A percentile compares a stretch with the other conserved stretches of the same genome.
Conservation (phyloP, 2,888 invertebrate species). For the Tachina lurida region DNA sequence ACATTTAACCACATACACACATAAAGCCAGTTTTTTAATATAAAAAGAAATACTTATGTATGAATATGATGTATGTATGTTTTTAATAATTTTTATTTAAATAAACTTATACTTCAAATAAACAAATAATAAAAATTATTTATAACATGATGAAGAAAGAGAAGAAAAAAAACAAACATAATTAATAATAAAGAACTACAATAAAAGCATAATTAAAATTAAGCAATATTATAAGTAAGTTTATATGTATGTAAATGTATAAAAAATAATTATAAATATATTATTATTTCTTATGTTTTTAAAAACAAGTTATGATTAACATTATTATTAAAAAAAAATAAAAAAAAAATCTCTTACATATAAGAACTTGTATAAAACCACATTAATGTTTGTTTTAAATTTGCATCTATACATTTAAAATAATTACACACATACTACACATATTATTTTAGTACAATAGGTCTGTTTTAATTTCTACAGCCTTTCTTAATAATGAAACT, state of each 20-base stretch:
- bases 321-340: constrained; percentile 36
- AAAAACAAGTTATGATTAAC: constrained; percentile 34
- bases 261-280: constrained; percentile 33
- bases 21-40: constrained; percentile 66
- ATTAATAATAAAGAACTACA: constrained; percentile 57
- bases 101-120: constrained; percentile 68
- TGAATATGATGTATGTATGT: constrained; percentile 15
- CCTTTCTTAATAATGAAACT: constrained; percentile 1
- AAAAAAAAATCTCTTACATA: constrained; percentile 15
- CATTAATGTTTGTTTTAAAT: constrained; percentile 41
- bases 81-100: constrained; percentile 52
- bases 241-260: constrained; percentile 66
- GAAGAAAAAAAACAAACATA: constrained; percentile 48
- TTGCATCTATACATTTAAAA: constrained; percentile 47
- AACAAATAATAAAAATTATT: constrained; percentile 49
- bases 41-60: not conserved
- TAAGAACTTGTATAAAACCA: constrained; percentile 55
- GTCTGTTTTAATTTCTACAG: constrained; percentile 20
- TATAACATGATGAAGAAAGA: constrained; percentile 24
- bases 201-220: constrained; percentile 56
- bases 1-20: constrained; percentile 9
- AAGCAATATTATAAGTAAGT: constrained; percentile 70
- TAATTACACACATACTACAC: not conserved
- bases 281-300: constrained; percentile 59
- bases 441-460: constrained; percentile 64